Evolutionary conservation across 2,113 vertebrate genomes (phyloP), one percentile per base, ranked within the genome.

Genomic region (Osmerus mordax): DNA sequence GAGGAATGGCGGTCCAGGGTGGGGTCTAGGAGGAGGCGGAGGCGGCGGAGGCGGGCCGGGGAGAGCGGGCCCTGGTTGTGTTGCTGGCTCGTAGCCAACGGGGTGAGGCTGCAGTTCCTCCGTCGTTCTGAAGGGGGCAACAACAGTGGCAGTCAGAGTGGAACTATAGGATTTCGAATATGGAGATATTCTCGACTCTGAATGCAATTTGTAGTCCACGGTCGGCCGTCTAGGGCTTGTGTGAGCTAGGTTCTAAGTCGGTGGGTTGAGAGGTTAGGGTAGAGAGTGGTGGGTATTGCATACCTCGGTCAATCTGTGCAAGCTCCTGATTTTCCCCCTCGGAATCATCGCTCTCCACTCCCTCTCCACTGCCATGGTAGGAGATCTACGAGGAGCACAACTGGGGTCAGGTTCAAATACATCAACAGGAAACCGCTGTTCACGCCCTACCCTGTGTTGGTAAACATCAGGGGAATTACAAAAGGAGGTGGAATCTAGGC

Each of bases 261-360:
- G 14, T 16, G 19, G 25, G 55, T 47, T 55, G 52, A 59, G 53
- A 67, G 32, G 25, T 51, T 21, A 67, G 14, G 11, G 62, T 47
- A 11, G 41, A 11, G 55, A 56, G 64, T 14, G 52, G 13, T 36
- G 28, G 59, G 56, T 61, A 7, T 32, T 53, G 69, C 80, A n/a
- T 84, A 96, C 95, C 95, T 94, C 93, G 93, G 81, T 97, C 94
- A 59, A 97, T 97, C 87, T 95, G 95, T 84, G 92, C 95, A 86
- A 97, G 92, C 86, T 97, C 95, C 85, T 95, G 95, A 88, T 97
- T 97, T 86, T 97, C 95, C 72, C 93, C 95, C 80, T 96, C 95
- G 62, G 94, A 97, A 86, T 95, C 94, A 5, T 97, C 95, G 25
- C 94, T 97, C 89, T 96, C 94, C n/a, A 86, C 90, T 78, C 94